Percentiles rank a stretch among this genome's conserved stretches.
phyloP scores from a whole-genome alignment of 1,140 invertebrate species.

The Hycleus cichorii region DNA sequence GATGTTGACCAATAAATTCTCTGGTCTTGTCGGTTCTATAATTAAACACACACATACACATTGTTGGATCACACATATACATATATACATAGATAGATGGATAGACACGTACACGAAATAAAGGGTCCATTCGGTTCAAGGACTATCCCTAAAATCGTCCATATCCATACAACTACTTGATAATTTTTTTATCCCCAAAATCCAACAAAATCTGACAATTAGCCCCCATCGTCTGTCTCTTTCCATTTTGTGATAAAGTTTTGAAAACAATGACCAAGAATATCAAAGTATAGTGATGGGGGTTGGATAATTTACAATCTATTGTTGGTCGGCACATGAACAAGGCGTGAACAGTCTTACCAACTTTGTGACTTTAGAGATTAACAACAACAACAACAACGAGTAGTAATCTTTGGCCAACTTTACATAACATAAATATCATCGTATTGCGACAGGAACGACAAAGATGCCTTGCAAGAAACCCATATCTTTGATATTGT shows the following conservation, averaged over 20 bases:
- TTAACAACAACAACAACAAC: constrained; percentile 22
- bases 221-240: too few species aligned
- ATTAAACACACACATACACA: constrained; percentile 14
- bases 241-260: too few species aligned
- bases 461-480: constrained; percentile 19
- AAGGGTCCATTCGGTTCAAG: too few species aligned
- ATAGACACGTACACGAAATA: too few species aligned
- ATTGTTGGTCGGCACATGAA: constrained; percentile 22
- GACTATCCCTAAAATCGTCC: too few species aligned
- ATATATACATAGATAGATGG: too few species aligned
- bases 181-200: too few species aligned
- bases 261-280: too few species aligned
- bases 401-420: constrained; percentile 29
- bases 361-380: constrained; percentile 32
- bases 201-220: too few species aligned
- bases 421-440: constrained; percentile 35
- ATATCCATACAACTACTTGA: too few species aligned
- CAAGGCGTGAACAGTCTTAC: constrained; percentile 26
- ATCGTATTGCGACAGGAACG: constrained; percentile 15
- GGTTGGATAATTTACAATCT: constrained; percentile 27
- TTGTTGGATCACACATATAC: too few species aligned
- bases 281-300: too few species aligned
- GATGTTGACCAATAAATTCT: constrained; percentile 19
- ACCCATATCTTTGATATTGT: constrained; percentile 29
- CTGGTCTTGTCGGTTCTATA: constrained; percentile 15